Evolutionary conservation across 2,113 vertebrate species (phyloP).

Genomic region (Pungitius pungitius): DNA sequence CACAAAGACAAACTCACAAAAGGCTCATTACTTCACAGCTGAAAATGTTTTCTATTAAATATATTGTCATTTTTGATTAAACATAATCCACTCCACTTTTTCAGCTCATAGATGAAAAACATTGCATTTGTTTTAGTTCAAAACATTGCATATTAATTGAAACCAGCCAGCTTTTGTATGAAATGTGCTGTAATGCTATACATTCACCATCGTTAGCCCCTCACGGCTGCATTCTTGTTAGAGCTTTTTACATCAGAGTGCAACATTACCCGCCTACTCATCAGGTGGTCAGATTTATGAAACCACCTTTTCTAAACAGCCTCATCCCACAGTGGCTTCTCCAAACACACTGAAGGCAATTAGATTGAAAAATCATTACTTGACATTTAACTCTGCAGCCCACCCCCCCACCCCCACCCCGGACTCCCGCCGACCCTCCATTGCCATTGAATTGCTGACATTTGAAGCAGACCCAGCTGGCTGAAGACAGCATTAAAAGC

Average conservation of each 20-base stretch:
- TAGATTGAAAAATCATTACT: conserved; percentile 79
- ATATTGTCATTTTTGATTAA: not conserved
- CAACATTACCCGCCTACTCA: conserved; percentile 46
- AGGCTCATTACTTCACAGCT: not conserved
- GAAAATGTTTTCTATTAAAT: not conserved
- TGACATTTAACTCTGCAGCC: conserved; percentile 76
- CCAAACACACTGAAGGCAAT: conserved; percentile 76
- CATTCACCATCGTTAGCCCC: conserved; percentile 3
- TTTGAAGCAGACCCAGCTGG: conserved; percentile 71
- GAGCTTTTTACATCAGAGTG: conserved; percentile 28
- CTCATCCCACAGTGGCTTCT: conserved; percentile 50
- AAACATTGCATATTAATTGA: not conserved
- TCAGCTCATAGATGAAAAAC: not conserved
- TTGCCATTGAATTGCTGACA: conserved; percentile 76
- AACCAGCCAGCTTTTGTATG: conserved; percentile 9
- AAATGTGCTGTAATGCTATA: conserved; percentile 21
- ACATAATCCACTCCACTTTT: not conserved
- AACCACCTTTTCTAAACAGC: conserved; percentile 65
- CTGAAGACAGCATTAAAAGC: conserved; percentile 44
- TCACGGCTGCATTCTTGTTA: conserved; percentile 16
- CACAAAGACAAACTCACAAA: not conserved
- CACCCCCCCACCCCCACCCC: conserved; percentile 24
- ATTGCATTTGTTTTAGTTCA: not conserved
- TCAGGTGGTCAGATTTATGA: conserved; percentile 63
- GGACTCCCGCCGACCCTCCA: conserved; percentile 36